Conservation (phyloP, 2,888 invertebrate species). For the Sarcophaga carnaria region DNA sequence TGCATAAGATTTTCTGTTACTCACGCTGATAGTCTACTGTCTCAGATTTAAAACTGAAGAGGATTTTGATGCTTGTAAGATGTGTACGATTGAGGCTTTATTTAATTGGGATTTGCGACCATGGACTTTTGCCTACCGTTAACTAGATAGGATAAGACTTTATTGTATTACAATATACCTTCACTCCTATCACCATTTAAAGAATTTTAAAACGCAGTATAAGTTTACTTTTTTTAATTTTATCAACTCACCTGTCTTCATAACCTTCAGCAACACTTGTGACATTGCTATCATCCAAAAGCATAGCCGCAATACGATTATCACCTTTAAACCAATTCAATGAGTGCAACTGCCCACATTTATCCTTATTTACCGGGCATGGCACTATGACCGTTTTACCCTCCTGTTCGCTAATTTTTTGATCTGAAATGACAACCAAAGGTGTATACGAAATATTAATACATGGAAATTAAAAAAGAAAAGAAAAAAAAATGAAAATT, state of each 20-base stretch:
- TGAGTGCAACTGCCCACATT: slow-evolving; percentile 89
- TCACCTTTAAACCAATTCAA: slow-evolving; percentile 90
- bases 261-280: slow-evolving; percentile 80
- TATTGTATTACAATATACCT: too few species aligned
- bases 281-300: slow-evolving; percentile 80
- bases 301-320: slow-evolving; percentile 81
- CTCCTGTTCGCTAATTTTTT: slow-evolving; percentile 79
- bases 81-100: too few species aligned
- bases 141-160: too few species aligned
- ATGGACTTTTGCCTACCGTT: too few species aligned
- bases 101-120: too few species aligned
- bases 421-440: slow-evolving; percentile 74
- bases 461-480: slow-evolving; percentile 30
- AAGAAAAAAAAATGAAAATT: slow-evolving; percentile 39
- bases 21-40: too few species aligned
- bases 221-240: neutral
- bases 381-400: slow-evolving; percentile 84
- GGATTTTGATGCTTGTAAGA: too few species aligned
- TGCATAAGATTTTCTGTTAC: too few species aligned
- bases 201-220: neutral
- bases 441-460: slow-evolving; percentile 21
- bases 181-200: too few species aligned
- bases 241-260: slow-evolving; percentile 78
- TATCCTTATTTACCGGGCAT: slow-evolving; percentile 86
- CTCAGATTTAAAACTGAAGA: too few species aligned